Conservation (phyloP, 2,888 invertebrate genomes). For the Nomada ruficornis region DNA sequence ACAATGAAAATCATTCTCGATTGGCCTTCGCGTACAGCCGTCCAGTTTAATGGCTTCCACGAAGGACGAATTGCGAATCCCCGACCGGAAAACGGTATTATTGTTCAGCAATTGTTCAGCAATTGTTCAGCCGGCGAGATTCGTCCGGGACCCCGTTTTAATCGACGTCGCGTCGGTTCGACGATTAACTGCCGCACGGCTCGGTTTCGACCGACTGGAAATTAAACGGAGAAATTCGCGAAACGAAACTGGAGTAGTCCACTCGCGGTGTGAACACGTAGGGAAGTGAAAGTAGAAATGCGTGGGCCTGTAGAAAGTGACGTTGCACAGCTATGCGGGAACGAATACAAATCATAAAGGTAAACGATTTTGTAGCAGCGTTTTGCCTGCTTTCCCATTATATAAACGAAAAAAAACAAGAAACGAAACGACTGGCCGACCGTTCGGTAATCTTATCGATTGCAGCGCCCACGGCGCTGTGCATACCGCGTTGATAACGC, state of each 20-base stretch:
- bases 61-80: not conserved
- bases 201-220: slow-evolving; percentile 38
- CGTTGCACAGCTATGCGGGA: slow-evolving; percentile 62
- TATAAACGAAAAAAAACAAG: slow-evolving; percentile 50
- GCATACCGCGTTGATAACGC: slow-evolving; percentile 13
- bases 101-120: slow-evolving; percentile 17
- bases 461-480: not conserved
- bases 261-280: slow-evolving; percentile 31
- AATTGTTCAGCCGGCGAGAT: slow-evolving; percentile 37
- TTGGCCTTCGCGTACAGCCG: not conserved
- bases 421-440: slow-evolving; percentile 3
- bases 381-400: slow-evolving; percentile 34
- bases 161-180: not conserved
- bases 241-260: slow-evolving; percentile 59
- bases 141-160: not conserved
- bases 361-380: not conserved
- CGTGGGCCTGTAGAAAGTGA: slow-evolving; percentile 61
- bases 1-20: not conserved
- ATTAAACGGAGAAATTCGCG: slow-evolving; percentile 49
- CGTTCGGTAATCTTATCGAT: slow-evolving; percentile 25
- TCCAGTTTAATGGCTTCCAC: not conserved
- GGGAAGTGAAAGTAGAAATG: slow-evolving; percentile 65
- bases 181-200: slow-evolving; percentile 1
- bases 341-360: slow-evolving; percentile 55
- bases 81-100: not conserved